Conservation (phyloP, 2,113 vertebrate genomes). For the Calypte anna region DNA sequence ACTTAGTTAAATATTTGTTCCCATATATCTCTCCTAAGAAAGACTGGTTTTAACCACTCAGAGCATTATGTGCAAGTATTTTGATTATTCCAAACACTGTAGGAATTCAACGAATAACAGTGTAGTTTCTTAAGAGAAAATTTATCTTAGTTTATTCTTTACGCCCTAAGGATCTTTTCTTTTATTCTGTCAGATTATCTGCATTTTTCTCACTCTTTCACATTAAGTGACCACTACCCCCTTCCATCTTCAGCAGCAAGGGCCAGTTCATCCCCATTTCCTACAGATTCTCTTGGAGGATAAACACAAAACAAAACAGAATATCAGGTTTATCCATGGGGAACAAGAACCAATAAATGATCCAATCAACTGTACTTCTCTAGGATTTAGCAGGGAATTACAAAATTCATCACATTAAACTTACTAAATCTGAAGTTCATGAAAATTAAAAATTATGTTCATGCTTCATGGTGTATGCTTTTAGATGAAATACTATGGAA, state of each 20-base stretch:
- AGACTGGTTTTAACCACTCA: not conserved
- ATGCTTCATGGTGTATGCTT: not conserved
- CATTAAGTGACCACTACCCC: not conserved
- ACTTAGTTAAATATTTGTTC: constrained; percentile 3
- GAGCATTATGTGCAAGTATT: constrained; percentile 19
- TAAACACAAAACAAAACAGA: not conserved
- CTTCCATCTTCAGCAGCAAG: not conserved
- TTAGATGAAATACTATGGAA: not conserved
- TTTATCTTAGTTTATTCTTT: not conserved
- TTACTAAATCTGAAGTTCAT: not conserved
- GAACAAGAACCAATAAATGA: not conserved
- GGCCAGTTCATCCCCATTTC: not conserved
- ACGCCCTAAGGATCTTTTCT: not conserved
- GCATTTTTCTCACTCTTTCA: not conserved
- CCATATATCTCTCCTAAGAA: not conserved
- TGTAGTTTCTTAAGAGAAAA: not conserved
- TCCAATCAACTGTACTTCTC: not conserved
- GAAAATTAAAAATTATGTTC: not conserved
- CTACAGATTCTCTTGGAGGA: not conserved
- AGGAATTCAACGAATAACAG: constrained; percentile 21
- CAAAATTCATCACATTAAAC: not conserved
- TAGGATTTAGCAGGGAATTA: not conserved
- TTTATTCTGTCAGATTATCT: not conserved
- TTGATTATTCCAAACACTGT: constrained; percentile 21
- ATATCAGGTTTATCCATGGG: not conserved